Percentiles rank a stretch among this genome's conserved stretches.
Conservation (phyloP, 2,797 vertebrate species). For the Valencia hispanica region DNA sequence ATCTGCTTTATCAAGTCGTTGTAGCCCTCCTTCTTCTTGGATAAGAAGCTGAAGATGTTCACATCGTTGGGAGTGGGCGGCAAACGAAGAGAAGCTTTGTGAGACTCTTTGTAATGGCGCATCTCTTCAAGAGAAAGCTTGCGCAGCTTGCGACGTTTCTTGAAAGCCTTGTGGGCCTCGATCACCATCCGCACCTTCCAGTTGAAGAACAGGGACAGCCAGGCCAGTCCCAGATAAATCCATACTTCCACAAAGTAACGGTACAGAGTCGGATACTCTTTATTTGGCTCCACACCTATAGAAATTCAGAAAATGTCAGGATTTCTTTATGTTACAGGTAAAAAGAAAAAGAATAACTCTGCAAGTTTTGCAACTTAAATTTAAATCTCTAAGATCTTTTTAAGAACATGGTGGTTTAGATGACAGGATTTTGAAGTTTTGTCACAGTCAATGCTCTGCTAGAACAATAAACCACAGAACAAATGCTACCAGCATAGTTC, state of each 20-base stretch:
- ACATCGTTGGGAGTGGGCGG: constrained; percentile 85
- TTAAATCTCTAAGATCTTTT: neutral
- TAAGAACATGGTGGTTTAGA: too few species aligned
- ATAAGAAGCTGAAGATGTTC: constrained; percentile 95
- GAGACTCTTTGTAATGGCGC: constrained; percentile 82
- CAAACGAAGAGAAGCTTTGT: constrained; percentile 80
- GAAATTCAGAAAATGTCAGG: constrained; percentile 14
- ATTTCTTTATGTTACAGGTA: neutral
- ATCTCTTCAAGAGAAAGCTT: constrained; percentile 92
- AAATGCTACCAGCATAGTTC: neutral
- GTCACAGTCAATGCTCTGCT: neutral
- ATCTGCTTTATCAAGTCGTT: constrained; percentile 98
- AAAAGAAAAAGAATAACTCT: neutral
- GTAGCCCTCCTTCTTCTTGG: constrained; percentile 95
- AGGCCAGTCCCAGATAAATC: constrained; percentile 97
- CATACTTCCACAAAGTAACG: constrained; percentile 99
- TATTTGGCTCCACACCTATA: constrained; percentile 92
- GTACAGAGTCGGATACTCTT: constrained; percentile 91
- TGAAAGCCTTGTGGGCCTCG: constrained; percentile 97
- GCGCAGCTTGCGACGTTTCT: constrained; percentile 92
- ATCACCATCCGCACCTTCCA: constrained; percentile 99
- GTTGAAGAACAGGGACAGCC: constrained; percentile 98
- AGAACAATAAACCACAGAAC: too few species aligned
- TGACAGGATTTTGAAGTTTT: neutral
- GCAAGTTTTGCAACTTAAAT: neutral